Evolutionary conservation across 2,888 invertebrate genomes (phyloP).

Genomic region (Cyrtodaria siliqua): DNA sequence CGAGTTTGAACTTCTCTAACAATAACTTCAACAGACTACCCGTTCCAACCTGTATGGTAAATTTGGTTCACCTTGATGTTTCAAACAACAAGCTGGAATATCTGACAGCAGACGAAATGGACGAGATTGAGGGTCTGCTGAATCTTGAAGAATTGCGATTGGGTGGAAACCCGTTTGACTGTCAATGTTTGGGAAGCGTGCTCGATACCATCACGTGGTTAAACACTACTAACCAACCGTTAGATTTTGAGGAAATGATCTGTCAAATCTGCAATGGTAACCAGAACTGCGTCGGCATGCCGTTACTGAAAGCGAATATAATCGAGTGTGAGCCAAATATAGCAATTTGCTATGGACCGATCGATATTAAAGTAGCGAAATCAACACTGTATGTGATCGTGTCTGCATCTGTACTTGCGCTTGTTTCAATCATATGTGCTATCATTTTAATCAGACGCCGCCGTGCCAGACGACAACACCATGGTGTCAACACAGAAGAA

Average conservation of each 20-base stretch:
- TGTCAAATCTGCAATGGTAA: slow-evolving; percentile 8
- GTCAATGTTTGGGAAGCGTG: slow-evolving; percentile 14
- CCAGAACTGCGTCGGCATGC: neutral
- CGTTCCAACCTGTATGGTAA: slow-evolving; percentile 31
- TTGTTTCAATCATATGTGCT: slow-evolving; percentile 2
- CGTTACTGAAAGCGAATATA: slow-evolving; percentile 4
- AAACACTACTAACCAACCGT: slow-evolving; percentile 15
- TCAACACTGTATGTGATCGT: neutral
- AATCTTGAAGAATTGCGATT: slow-evolving; percentile 21
- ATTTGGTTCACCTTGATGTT: slow-evolving; percentile 23
- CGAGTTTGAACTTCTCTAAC: slow-evolving; percentile 15
- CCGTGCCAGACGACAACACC: neutral
- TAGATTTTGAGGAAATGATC: slow-evolving; percentile 25
- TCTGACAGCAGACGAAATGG: slow-evolving; percentile 22
- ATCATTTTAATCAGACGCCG: slow-evolving; percentile 1
- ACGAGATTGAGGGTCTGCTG: slow-evolving; percentile 37
- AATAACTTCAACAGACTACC: slow-evolving; percentile 26
- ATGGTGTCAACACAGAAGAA: neutral
- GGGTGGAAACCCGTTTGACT: slow-evolving; percentile 38
- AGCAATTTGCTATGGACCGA: slow-evolving; percentile 16
- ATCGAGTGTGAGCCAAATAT: slow-evolving; percentile 33
- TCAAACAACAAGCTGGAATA: slow-evolving; percentile 32
- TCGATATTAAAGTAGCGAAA: neutral
- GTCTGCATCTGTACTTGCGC: neutral
- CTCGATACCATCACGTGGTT: slow-evolving; percentile 24